These are phyloP conservation scores for Acanthurus leucopareius DNA, from an alignment of 2,797 vertebrate species.

Conservation along the genomic window DNA sequence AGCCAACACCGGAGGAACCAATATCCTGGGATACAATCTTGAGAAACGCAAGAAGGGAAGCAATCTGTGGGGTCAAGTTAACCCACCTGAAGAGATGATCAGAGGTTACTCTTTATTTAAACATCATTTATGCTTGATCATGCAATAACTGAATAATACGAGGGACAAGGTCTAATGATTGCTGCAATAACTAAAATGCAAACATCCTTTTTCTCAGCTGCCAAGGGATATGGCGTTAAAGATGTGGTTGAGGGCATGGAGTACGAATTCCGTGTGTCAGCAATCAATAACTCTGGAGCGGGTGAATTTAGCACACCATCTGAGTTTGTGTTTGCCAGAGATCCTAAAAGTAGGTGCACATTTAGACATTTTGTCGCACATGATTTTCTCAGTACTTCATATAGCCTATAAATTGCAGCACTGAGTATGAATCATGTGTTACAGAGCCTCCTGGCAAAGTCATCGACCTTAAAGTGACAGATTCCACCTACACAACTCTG, in stretches of 20 bases:
- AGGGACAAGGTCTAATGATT: neutral
- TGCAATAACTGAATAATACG: neutral
- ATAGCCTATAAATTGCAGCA: neutral
- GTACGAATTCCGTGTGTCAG: constrained; percentile 93
- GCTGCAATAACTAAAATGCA: neutral
- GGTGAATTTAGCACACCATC: constrained; percentile 90
- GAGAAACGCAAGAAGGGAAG: constrained; percentile 94
- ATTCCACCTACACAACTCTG: constrained; percentile 87
- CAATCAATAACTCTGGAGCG: constrained; percentile 89
- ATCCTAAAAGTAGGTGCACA: constrained; percentile 89
- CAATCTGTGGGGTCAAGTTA: constrained; percentile 87
- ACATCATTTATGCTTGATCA: constrained; percentile 3
- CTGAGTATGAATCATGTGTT: constrained; percentile 47
- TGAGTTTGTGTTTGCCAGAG: constrained; percentile 87
- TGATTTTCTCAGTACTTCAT: constrained; percentile 11
- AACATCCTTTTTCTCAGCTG: constrained; percentile 61
- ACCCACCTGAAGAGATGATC: constrained; percentile 78
- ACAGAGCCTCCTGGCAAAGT: constrained; percentile 91
- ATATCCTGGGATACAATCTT: constrained; percentile 89
- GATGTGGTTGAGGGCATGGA: constrained; percentile 88
- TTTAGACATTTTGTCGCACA: constrained; percentile 5
- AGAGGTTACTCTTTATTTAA: constrained; percentile 74
- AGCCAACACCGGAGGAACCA: constrained; percentile 83
- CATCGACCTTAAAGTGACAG: constrained; percentile 89
- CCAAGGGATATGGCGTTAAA: constrained; percentile 81